These are phyloP conservation scores for Labrus mixtus DNA, from an alignment of 2,113 vertebrate genomes.

Conservation along the genomic window DNA sequence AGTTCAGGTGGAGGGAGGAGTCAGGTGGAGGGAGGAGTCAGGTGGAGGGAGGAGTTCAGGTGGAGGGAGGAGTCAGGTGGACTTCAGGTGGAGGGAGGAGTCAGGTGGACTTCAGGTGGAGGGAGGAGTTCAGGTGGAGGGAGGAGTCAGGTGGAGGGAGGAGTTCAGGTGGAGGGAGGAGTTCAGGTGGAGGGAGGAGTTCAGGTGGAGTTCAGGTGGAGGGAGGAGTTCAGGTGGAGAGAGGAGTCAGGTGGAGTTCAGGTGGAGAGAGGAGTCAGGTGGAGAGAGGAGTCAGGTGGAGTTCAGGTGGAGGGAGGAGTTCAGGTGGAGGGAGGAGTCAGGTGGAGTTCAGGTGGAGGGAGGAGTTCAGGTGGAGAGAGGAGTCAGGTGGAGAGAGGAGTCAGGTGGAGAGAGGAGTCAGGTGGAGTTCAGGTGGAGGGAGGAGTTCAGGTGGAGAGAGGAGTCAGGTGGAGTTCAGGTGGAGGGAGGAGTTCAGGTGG, in stretches of 20 bases:
- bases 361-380: not conserved
- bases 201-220: no score
- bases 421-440: no score
- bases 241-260: constrained; percentile 16
- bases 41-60: no score
- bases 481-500: no score
- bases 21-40: no score
- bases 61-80: constrained; percentile 1
- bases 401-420: constrained; percentile 5
- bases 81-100: constrained; percentile 5
- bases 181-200: constrained; percentile 10
- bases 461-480: constrained; percentile 8
- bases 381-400: constrained; percentile 13
- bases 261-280: no score
- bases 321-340: constrained; percentile 5
- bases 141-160: constrained; percentile 1
- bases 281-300: not conserved
- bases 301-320: no score
- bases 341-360: no score
- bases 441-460: not conserved
- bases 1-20: constrained; percentile 12
- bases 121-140: constrained; percentile 1
- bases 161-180: constrained; percentile 1
- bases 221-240: not conserved
- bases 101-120: no score